A percentile compares a stretch with the other conserved stretches of the same genome.
Conservation (phyloP, 2,888 invertebrate species). For the Leucoma salicis region DNA sequence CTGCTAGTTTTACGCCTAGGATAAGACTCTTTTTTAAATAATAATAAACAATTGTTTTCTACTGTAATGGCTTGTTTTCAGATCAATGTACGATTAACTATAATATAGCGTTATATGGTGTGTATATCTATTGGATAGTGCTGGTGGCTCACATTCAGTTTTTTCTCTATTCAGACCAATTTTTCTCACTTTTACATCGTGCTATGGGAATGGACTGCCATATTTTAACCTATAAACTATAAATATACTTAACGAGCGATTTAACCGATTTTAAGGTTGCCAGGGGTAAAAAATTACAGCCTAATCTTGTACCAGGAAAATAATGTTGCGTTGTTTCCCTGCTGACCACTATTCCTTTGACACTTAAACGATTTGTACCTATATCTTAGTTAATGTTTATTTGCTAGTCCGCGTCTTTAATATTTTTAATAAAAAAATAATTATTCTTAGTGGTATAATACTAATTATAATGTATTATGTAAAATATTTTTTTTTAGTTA, state of each 20-base stretch:
- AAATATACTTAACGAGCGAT: constrained; percentile 39
- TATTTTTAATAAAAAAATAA: constrained; percentile 73
- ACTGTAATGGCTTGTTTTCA: constrained; percentile 75
- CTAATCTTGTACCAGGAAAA: constrained; percentile 20
- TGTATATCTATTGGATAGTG: constrained; percentile 58
- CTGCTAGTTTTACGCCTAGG: constrained; percentile 70
- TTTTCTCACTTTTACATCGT: constrained; percentile 74
- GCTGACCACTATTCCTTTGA: constrained; percentile 16
- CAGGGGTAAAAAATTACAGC: constrained; percentile 24
- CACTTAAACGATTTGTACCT: constrained; percentile 48
- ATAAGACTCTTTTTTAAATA: constrained; percentile 60
- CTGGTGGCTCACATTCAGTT: constrained; percentile 56
- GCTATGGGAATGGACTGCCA: constrained; percentile 75
- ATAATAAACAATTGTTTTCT: constrained; percentile 66
- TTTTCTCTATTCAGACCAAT: constrained; percentile 74
- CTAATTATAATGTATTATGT: constrained; percentile 81
- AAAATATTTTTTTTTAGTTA: constrained; percentile 79
- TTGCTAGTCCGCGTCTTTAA: constrained; percentile 79
- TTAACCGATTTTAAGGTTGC: constrained; percentile 20
- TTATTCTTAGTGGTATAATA: constrained; percentile 80
- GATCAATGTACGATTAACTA: constrained; percentile 63
- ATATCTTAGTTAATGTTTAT: constrained; percentile 68
- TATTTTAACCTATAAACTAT: constrained; percentile 65
- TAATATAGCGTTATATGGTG: constrained; percentile 51
- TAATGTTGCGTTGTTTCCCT: constrained; percentile 25